These are phyloP conservation scores for Passer montanus DNA, from an alignment of 2,113 vertebrate species.

Conservation along the genomic window DNA sequence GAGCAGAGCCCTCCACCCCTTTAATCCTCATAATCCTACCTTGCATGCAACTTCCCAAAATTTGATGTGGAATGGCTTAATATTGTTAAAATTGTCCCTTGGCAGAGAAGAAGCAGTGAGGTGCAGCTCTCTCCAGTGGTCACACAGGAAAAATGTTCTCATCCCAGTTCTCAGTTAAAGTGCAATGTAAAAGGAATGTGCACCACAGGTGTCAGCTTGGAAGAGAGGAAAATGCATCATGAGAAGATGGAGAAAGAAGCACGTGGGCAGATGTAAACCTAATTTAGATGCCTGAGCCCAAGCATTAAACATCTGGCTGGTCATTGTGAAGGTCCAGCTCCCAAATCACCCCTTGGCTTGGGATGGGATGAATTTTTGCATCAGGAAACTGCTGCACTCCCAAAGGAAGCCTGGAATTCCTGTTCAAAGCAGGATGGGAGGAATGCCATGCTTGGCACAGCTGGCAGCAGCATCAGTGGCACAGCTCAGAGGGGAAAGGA, in stretches of 20 bases:
- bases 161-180: neutral
- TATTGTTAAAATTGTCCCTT: neutral
- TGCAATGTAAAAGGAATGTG: neutral
- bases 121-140: neutral
- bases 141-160: neutral
- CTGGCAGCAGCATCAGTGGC: neutral
- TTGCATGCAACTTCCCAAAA: neutral
- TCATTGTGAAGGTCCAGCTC: neutral
- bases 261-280: rapidly evolving
- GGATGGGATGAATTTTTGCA: neutral
- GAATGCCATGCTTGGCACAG: neutral
- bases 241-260: neutral
- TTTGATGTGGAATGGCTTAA: neutral
- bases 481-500: neutral
- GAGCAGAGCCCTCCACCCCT: neutral
- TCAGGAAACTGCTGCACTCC: neutral
- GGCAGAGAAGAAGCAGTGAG: neutral
- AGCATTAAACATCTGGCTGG: neutral
- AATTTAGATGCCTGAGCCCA: neutral
- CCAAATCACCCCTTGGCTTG: neutral
- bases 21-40: conserved; percentile 20
- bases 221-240: neutral
- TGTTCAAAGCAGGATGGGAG: neutral
- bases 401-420: neutral
- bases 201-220: neutral